Evolutionary conservation across 2,113 vertebrate species (phyloP), one percentile per base, ranked within the genome.

Genomic region (Cavia aperea): DNA sequence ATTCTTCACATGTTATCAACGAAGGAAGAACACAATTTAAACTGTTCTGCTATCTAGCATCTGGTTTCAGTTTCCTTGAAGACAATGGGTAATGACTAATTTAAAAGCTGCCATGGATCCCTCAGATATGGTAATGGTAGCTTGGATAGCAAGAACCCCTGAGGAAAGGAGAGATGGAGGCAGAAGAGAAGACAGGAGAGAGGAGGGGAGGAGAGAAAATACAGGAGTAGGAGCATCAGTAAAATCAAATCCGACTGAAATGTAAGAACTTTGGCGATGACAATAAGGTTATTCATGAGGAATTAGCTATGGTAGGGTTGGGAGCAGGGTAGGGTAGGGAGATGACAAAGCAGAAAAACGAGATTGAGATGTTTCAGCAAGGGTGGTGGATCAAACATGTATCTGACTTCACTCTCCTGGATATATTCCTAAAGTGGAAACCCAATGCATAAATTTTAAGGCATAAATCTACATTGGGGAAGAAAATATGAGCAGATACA

Each of bases 1-100:
- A 97, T 96, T 97, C 94, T 97, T 96, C 89, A 66, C 94, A 93
- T 94, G 92, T 96, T 94, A 97, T 96, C 96, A 96, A 81, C 86
- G 96, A 96, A 97, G 90, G 87, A 94, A 36, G 62, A 39, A 26
- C 72, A 51, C 91, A 95, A 73, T 90, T 89, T 95, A 82, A 93
- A 89, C n/a, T 86, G 33, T 81, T 83, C 75, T 39, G 29, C 65
- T 94, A 39, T 39, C 8, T 2, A 58, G 49, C 9, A 85, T 95
- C 62, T 81, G 19, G 62, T 85, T 89, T 92, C 43, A 60, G 33
- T 93, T 91, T 89, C 56, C 43, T 93, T 87, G 33, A 86, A 93
- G 12, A 15, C 19, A 54, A 94, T 68, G 5, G 3, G 12, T 54
- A 36, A 84, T 81, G 77, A 1, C 14, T 43, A 60, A 66, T 51